Evolutionary conservation across 2,797 vertebrate species (phyloP).

Genomic region (Hypotaenidia okinawae): DNA sequence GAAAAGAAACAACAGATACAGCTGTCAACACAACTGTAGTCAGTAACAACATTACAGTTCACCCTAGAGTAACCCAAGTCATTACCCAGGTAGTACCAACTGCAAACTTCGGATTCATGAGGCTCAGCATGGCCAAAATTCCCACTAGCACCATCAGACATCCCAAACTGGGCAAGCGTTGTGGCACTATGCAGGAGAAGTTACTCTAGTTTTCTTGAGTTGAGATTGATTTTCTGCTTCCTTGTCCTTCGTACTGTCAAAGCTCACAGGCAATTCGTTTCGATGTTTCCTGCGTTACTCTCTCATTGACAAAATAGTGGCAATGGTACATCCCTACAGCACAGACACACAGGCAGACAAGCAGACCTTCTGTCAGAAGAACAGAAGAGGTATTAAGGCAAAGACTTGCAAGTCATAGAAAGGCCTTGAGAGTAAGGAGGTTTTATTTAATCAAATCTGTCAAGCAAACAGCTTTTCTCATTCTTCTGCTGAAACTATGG

Average conservation of each 20-base stretch:
- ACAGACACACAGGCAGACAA: not conserved
- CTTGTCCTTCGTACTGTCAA: fast-evolving
- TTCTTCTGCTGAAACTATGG: not conserved
- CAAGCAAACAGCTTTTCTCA: not conserved
- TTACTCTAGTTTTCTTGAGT: not conserved
- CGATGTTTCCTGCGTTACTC: not conserved
- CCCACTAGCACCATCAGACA: not conserved
- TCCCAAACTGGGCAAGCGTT: not conserved
- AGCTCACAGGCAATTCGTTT: not conserved
- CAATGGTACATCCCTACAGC: not conserved
- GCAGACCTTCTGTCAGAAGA: not conserved
- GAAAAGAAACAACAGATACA: conserved; percentile 2
- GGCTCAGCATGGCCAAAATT: not conserved
- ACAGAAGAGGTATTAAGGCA: not conserved
- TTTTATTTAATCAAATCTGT: not conserved
- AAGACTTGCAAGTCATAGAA: not conserved
- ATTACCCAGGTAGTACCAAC: not conserved
- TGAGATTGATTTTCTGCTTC: not conserved
- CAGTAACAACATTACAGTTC: not conserved
- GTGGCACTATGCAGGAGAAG: not conserved
- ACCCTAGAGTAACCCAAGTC: not conserved
- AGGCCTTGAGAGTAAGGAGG: not conserved
- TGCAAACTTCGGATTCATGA: not conserved
- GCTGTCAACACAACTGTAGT: not conserved
- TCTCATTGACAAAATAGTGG: not conserved